Base-by-base conservation (phyloP, 2,797 vertebrate genomes). In the Manis crassicaudata region DNA sequence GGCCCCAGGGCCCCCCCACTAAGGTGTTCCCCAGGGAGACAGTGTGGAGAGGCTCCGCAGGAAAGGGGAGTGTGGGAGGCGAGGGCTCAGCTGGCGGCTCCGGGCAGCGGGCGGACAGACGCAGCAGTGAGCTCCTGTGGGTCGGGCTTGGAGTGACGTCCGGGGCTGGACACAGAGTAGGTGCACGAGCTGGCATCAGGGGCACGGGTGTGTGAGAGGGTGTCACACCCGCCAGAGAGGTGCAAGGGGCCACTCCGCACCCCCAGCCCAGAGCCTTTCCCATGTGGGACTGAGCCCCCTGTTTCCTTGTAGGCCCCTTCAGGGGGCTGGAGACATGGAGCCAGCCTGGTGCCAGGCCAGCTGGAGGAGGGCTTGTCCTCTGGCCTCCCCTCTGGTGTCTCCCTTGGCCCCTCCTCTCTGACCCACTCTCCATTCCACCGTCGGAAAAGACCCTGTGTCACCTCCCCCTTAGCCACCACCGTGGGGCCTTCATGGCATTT, bases 271-370 rank as follows among this genome's bases (percentile, higher is more conserved):
- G 32, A 32, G 32, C 23, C 12, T 16, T 6, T 14, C 63, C 27
- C 27, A 4, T 2, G 2, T 20, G 4, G 2, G 2, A 8, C 52
- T 11, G 32, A 17, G 54, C n/a, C 5, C 18, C 5, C 35, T 6
- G 0, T 3, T 2, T 67, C 25, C 40, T 32, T 13, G 60, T 0
- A 14, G 81, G 0, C 58, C 70, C 32, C 29, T 10, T 54, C 14
- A 2, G 3, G 54, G 35, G 7, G 11, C 3, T 7, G 0, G 37
- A 54, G 5, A 17, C 17, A 0, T 20, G 3, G 0, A 18, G n/a
- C 40, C 21, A 14, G 46, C 46, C 20, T 0, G 1, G 23, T 17
- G 1, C 68, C 40, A 8, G 37, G 37, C 37, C 23, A 0, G 5
- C 67, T 2, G 8, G 16, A 63, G 7, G 35, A 87, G 35, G 43